Evolutionary conservation across 1,140 invertebrate genomes (phyloP), one percentile per base, ranked within the genome.

Genomic region (Drosophila setifemur): DNA sequence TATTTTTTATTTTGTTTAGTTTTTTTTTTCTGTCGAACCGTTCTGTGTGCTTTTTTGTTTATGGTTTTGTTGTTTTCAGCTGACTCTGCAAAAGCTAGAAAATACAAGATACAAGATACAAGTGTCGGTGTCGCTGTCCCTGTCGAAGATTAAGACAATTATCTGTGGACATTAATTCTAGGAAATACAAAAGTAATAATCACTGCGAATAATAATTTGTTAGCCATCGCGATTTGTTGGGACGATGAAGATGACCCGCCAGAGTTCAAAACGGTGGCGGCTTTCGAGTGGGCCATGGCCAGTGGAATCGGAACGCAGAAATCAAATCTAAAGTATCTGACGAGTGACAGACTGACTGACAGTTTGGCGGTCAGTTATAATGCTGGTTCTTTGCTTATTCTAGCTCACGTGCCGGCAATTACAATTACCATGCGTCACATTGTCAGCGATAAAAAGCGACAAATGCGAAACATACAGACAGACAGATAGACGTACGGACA

Each of bases 141-240:
- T n/a, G n/a, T n/a, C n/a, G 26, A 12, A 37, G 60, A 63, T 64
- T 49, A 66, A 66, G 61, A 66, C 61, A 66, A 66, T 66, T 66
- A 64, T 4, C 58, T 40, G 19, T 19, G 33, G 58, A 66, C 61
- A 64, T 66, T 49, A 66, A 40, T 66, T 66, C 61, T 66, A 64
- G 61, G 61, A 66, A 66, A 66, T 64, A 66, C 60, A 64, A 66
- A 66, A 66, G 50, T 66, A 64, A 66, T 66, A 64, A 66, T 64
- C 60, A 64, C 55, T 63, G 26, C 54, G 3, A 18, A 43, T 37
- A 44, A n/a, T 57, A 57, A 57, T 57, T n/a, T 7, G 21, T 7
- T 37, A 12, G 33, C 14, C 11, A 12, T 37, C 5, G 14, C 21
- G 21, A 23, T 23, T n/a, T n/a, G n/a, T n/a, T n/a, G n/a, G n/a